These are phyloP conservation scores for Microchrysa polita DNA, from an alignment of 2,888 invertebrate species.

Conservation along the genomic window DNA sequence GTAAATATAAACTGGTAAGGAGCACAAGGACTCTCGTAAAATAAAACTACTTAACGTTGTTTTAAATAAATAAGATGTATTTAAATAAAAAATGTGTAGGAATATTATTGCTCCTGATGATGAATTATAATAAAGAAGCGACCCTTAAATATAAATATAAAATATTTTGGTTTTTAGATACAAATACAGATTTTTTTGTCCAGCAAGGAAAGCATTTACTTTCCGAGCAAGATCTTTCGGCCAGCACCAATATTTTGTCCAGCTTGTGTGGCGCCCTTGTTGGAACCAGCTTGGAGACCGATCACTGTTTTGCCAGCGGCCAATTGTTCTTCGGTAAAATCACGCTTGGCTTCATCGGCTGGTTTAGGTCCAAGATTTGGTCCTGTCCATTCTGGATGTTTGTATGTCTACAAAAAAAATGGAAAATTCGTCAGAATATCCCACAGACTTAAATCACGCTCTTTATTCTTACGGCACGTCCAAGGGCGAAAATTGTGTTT, in stretches of 20 bases:
- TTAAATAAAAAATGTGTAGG: slow-evolving; percentile 19
- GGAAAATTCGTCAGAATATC: background rate
- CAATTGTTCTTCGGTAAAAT: slow-evolving; percentile 91
- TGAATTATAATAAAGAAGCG: slow-evolving; percentile 37
- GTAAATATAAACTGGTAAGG: too few relatives aligned
- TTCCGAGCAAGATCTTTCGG: slow-evolving; percentile 90
- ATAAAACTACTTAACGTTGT: background rate
- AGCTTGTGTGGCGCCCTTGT: slow-evolving; percentile 94
- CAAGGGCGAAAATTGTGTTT: slow-evolving; percentile 85
- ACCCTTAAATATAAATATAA: slow-evolving; percentile 37
- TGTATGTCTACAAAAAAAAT: slow-evolving; percentile 73
- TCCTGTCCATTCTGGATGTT: slow-evolving; percentile 84
- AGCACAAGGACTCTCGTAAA: too few relatives aligned
- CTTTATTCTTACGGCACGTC: slow-evolving; percentile 75
- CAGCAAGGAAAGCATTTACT: slow-evolving; percentile 68
- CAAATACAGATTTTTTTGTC: too few relatives aligned
- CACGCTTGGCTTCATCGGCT: slow-evolving; percentile 91
- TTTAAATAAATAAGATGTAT: slow-evolving; percentile 16
- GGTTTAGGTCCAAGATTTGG: slow-evolving; percentile 95
- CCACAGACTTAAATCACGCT: background rate
- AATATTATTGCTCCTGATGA: background rate
- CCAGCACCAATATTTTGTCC: slow-evolving; percentile 91
- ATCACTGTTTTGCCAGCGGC: slow-evolving; percentile 89
- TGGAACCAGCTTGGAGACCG: slow-evolving; percentile 94
- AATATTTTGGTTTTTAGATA: background rate